Conservation (phyloP, 2,113 vertebrate genomes). For the Protomyctophum bolini region DNA sequence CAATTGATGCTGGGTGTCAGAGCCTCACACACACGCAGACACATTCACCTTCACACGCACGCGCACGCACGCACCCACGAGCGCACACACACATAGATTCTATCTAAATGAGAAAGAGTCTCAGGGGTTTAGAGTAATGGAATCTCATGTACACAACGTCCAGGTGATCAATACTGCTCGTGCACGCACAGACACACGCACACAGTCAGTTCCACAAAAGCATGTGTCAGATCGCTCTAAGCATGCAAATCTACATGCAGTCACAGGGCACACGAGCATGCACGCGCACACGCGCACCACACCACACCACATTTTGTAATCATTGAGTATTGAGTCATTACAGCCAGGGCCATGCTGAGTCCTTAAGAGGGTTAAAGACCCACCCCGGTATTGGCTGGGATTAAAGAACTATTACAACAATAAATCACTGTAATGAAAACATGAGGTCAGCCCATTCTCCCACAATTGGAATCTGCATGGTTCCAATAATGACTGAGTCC, state of each 20-base stretch:
- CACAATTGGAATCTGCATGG: constrained; percentile 6
- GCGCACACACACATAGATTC: background rate
- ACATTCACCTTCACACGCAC: background rate
- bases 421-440: constrained; percentile 32
- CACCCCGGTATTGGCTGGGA: constrained; percentile 2
- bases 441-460: background rate
- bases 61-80: background rate
- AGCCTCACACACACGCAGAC: background rate
- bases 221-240: too few species aligned
- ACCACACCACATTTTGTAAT: background rate
- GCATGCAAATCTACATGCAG: too few species aligned
- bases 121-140: background rate
- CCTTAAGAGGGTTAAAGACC: constrained; percentile 11
- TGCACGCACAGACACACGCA: too few species aligned
- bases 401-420: constrained; percentile 30
- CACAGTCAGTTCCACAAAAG: background rate
- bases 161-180: too few species aligned
- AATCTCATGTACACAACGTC: background rate
- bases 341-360: background rate
- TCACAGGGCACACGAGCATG: too few species aligned
- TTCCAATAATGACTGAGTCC: constrained; percentile 13
- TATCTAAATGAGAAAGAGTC: constrained; percentile 2
- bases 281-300: background rate
- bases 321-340: constrained; percentile 5
- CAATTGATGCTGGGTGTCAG: too few species aligned